Conservation (phyloP, 2,113 vertebrate genomes). For the Cathartes aura region DNA sequence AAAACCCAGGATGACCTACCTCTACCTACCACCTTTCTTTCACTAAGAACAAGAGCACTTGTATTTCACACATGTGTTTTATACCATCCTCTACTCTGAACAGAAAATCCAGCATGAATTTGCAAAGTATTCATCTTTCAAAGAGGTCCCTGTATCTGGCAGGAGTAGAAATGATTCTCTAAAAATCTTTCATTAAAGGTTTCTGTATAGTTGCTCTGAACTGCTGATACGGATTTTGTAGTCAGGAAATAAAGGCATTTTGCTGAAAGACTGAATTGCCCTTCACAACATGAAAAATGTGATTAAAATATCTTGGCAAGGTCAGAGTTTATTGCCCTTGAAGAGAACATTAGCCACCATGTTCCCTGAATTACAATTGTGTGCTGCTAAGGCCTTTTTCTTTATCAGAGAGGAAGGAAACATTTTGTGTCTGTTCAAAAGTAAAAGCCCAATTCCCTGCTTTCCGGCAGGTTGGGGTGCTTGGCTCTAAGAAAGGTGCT, state of each 20-base stretch:
- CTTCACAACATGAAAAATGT: neutral
- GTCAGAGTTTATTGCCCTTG: conserved; percentile 32
- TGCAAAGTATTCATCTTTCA: neutral
- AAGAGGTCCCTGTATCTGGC: neutral
- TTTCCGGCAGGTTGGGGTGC: neutral
- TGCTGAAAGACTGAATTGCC: neutral
- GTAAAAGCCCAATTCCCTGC: neutral
- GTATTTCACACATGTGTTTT: neutral
- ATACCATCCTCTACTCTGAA: neutral
- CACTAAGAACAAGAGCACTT: neutral
- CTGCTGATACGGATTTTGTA: neutral
- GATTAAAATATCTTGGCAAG: neutral
- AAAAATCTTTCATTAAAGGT: neutral
- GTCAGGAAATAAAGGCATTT: neutral
- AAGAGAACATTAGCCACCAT: neutral
- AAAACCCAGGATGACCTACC: accelerated
- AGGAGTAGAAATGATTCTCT: neutral
- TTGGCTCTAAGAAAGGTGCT: neutral
- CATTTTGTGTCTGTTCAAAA: neutral
- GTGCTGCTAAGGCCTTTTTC: neutral
- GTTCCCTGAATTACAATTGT: neutral
- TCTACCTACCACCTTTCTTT: neutral
- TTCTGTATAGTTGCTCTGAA: neutral
- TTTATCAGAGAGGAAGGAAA: neutral
- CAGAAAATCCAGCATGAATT: neutral